A percentile compares a stretch with the other conserved stretches of the same genome.
phyloP scores from a whole-genome alignment of 2,888 invertebrate species.

The Pseudolycoriella hygida region DNA sequence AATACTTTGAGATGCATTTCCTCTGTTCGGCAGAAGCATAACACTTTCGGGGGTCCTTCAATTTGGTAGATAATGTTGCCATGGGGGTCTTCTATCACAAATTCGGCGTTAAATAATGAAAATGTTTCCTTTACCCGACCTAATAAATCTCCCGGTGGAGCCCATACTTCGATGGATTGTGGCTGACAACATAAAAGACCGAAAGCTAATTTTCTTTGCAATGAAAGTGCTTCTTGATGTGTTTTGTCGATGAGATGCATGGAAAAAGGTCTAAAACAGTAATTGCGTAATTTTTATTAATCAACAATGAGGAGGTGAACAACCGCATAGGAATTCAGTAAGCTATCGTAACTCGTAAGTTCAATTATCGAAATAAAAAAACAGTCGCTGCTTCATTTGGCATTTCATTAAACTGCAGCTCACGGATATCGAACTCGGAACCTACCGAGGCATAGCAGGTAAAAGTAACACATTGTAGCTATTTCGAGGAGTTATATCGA shows the following conservation, averaged over 20 bases:
- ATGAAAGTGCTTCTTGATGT: slow-evolving; percentile 63
- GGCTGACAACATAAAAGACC: slow-evolving; percentile 49
- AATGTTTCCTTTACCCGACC: slow-evolving; percentile 54
- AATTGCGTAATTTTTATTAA: slow-evolving; percentile 12
- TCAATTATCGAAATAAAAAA: no score
- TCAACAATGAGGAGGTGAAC: not conserved
- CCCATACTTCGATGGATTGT: slow-evolving; percentile 51
- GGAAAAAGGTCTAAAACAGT: slow-evolving; percentile 51
- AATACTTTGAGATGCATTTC: slow-evolving; percentile 44
- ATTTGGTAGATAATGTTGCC: slow-evolving; percentile 47
- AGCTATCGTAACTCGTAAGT: no score
- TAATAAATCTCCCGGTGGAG: slow-evolving; percentile 49
- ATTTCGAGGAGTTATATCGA: no score
- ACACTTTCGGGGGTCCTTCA: slow-evolving; percentile 48
- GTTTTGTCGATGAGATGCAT: slow-evolving; percentile 68
- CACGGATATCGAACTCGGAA: no score
- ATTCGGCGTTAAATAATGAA: slow-evolving; percentile 45
- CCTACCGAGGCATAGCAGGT: no score
- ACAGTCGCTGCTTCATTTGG: no score
- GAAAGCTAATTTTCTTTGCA: slow-evolving; percentile 51
- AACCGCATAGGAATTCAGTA: not conserved
- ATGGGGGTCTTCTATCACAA: slow-evolving; percentile 44
- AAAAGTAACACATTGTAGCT: no score
- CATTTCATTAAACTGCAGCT: no score
- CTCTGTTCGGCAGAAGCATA: slow-evolving; percentile 38